Base-by-base conservation (phyloP, 1,140 invertebrate genomes). In the Periplaneta americana region DNA sequence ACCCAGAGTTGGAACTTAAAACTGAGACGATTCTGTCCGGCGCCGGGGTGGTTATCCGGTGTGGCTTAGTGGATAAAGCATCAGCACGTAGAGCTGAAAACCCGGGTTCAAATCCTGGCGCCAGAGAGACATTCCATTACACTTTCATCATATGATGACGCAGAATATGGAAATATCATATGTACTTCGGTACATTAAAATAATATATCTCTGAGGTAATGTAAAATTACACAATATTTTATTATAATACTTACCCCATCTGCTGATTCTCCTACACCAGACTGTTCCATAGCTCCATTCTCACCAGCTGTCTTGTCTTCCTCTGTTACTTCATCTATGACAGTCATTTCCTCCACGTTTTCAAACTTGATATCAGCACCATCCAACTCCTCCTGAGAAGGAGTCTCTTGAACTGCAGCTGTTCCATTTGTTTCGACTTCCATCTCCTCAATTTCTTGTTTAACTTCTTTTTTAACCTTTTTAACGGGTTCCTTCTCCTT, bases 241-340 rank as follows among this genome's bases (percentile, higher is more conserved):
- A n/a, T n/a, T n/a, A n/a, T n/a, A 18, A 13, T 57, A 28, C 79
- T 74, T 34, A 34, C 74, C 28, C 34, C 75, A 33, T 57, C 31
- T 66, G 33, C 80, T 83, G 32, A 32, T 82, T 84, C 36, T 85
- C 83, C 77, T 34, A 79, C 34, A 35, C 57, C 33, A 81, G 79
- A 28, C 37, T 34, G 32, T 74, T 34, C 79, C 34, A 76, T 82
- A 48, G 75, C 74, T n/a, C 74, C 84, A 77, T 74, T 79, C 84
- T 37, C 85, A 84, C 36, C 82, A 4, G 31, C 80, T 57, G 84
- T 84, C 74, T 85, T 85, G 6, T 82, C 34, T 48, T 86, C 85
- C 74, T 86, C 85, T 75, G 83, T 83, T 0, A 82, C 83, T 32
- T 85, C 85, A 37, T 86, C 85, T 28, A 85, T 37, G 81, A 77